Conservation (phyloP, 2,113 vertebrate genomes). For the Piprites chloris region DNA sequence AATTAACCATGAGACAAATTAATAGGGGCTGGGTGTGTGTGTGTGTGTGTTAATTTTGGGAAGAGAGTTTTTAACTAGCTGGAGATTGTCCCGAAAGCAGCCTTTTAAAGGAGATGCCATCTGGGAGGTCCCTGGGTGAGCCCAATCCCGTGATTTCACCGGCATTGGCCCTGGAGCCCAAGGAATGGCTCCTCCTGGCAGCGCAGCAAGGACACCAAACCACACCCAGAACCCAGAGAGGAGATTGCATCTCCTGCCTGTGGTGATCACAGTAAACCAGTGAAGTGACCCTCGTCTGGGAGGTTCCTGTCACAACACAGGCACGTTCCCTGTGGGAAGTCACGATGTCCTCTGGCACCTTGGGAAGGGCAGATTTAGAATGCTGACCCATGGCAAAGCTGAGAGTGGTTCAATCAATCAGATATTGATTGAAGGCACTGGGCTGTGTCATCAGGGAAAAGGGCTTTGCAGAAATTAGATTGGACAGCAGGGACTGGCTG, state of each 20-base stretch:
- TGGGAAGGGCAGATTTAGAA: background rate
- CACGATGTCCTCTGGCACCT: fast-evolving
- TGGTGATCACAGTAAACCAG: fast-evolving
- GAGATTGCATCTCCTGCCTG: fast-evolving
- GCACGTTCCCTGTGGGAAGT: background rate
- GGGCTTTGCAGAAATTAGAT: background rate
- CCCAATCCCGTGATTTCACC: background rate
- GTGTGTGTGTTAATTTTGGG: background rate
- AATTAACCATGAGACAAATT: background rate
- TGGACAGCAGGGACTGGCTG: background rate
- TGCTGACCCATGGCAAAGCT: background rate
- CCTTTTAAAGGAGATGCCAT: background rate
- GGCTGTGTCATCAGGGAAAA: background rate
- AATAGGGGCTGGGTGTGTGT: background rate
- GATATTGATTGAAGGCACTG: background rate
- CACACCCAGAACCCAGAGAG: background rate
- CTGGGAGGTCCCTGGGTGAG: background rate
- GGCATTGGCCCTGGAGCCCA: background rate
- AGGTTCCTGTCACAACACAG: fast-evolving
- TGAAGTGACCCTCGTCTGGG: fast-evolving
- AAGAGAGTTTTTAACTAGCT: background rate
- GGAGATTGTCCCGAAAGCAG: background rate
- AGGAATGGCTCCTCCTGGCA: background rate
- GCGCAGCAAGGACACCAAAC: background rate
- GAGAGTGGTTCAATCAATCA: fast-evolving